These are phyloP conservation scores for human DNA, from an alignment of 2,113 vertebrate genomes.

Conservation along the genomic window GRCh38 chrX:22622001-22622500, in stretches of 20 bases:
- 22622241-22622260: conserved; percentile 53
- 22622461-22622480: conserved; percentile 53
- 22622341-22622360: conserved; percentile 10
- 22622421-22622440: conserved; percentile 61
- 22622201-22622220: neutral
- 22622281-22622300: conserved; percentile 59
- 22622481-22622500: conserved; percentile 1
- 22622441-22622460: conserved; percentile 44
- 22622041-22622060: conserved; percentile 35
- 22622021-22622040: neutral
- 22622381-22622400: conserved; percentile 45
- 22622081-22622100: conserved; percentile 22
- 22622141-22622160: neutral
- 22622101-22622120: neutral
- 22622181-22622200: conserved; percentile 14
- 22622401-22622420: conserved; percentile 43
- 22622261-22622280: conserved; percentile 48
- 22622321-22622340: conserved; percentile 41
- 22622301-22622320: conserved; percentile 48
- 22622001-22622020: neutral
- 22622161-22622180: neutral
- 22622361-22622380: neutral
- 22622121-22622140: neutral
- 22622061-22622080: neutral
- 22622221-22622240: conserved; percentile 44